Base-by-base conservation (phyloP, 2,888 invertebrate species). In the Tiphia femorata region DNA sequence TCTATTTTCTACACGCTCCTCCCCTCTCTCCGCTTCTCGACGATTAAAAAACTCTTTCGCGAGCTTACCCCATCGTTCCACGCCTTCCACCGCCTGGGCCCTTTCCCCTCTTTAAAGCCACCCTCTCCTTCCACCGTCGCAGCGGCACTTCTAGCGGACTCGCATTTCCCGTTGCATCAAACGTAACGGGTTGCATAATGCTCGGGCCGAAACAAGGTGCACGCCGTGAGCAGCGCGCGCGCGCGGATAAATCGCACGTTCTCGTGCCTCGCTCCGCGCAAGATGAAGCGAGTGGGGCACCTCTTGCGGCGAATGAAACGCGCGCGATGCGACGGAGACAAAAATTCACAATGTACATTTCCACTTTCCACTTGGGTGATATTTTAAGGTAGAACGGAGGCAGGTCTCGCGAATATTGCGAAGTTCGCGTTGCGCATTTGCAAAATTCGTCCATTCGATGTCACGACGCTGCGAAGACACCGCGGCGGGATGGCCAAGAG, bases 1-100 rank as follows among this genome's bases (percentile, higher is more conserved):
- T 16, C 7, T 10, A 17, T 12, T 35, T 3, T 19, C 25, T 16
- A 12, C 12, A 8, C 14, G 17, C 14, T 44, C 16, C 51, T 44
- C 55, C 16, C 21, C 41, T 40, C 53, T n/a, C 23, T 42, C 16
- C 20, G 40, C 44, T 54, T 27, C 35, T 43, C 43, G 42, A 54
- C 58, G 58, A 70, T 68, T 63, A 63, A 62, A 58, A 47, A 49
- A 49, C 62, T 62, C 58, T 49, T 62, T 55, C 53, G 57, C 52
- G 55, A 54, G 53, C 52, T 43, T 14, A 14, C 33, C 58, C 35
- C 49, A 55, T 27, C 50, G 47, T 25, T 40, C 42, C 30, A 51
- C 57, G 42, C 42, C 12, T 30, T 12, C 51, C 46, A 25, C 35
- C 43, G 10, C 50, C 40, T 40, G 7, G 48, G 25, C 17, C 20